Evolutionary conservation across 2,888 invertebrate genomes (phyloP), one percentile per base, ranked within the genome.

Genomic region (Calameuta pallipes): DNA sequence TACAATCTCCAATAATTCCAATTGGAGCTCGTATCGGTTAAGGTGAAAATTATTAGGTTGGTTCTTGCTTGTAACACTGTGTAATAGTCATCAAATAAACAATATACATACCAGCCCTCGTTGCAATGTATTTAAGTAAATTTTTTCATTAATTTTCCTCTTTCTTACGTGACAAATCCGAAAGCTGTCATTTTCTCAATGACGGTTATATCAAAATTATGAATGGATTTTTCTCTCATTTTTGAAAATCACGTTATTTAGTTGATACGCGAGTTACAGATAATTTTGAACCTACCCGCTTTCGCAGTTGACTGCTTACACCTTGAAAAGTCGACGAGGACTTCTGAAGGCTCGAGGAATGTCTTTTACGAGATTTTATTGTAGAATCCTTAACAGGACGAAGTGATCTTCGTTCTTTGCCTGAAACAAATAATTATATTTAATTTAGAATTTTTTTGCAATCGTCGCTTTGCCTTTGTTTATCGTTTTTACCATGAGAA

Each of bases 211-310:
- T 2, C 56, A 23, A 23, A 23, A 23, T 56, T 56, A 23, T 56
- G 2, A 2, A 56, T 56, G 56, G 3, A 35, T 33, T 69, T 73
- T 41, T 35, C 69, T 11, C 23, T 4, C 30, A 11, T 70, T 78
- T 56, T 37, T 56, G 56, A 23, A 9, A 56, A 0, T 30, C 37
- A 36, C 36, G n/a, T 76, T 30, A 80, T 71, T 83, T 84, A 11
- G 69, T 34, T 15, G 76, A 74, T 0, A 73, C 56, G 36, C 85
- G 85, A 33, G 79, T 77, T 13, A 85, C 82, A 15, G 81, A 82
- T 71, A 85, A 82, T 73, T 86, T 87, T 35, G 88, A 85, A 23
- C 85, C 87, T 34, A 87, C 81, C 75, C 87, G 83, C 78, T 84
- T 87, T 71, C 81, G 81, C 35, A 83, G 76, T 30, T 80, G 79